Evolutionary conservation across 2,888 invertebrate species (phyloP).

Genomic region (Callosobruchus maculatus): DNA sequence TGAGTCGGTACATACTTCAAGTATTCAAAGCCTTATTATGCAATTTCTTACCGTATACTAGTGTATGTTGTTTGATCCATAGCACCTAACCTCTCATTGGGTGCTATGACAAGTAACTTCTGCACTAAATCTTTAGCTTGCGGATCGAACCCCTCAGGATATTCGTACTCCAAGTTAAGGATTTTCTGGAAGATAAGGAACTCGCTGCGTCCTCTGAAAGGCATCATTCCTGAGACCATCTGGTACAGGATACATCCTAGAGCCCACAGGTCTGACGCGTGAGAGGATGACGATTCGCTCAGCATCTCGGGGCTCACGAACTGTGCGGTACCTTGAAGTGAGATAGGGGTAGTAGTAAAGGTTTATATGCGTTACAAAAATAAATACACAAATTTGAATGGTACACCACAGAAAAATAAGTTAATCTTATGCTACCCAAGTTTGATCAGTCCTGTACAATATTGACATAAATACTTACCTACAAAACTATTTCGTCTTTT

Average conservation of each 20-base stretch:
- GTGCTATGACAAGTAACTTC: conserved; percentile 78
- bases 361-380: too few species aligned
- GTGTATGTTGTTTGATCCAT: conserved; percentile 71
- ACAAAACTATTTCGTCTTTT: conserved; percentile 56
- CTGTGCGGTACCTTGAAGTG: conserved; percentile 91
- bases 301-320: conserved; percentile 97
- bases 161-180: conserved; percentile 82
- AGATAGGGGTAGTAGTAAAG: conserved; percentile 59
- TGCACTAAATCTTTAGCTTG: conserved; percentile 85
- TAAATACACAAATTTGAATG: too few species aligned
- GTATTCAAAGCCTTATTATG: too few species aligned
- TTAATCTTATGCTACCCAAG: too few species aligned
- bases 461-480: background rate
- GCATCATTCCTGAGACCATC: conserved; percentile 77
- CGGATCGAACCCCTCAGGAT: conserved; percentile 86
- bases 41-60: conserved; percentile 62
- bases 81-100: conserved; percentile 77
- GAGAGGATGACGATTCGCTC: conserved; percentile 70
- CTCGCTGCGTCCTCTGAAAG: conserved; percentile 71
- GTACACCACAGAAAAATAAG: too few species aligned
- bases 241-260: conserved; percentile 95
- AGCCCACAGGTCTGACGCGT: conserved; percentile 94
- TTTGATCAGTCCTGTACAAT: too few species aligned
- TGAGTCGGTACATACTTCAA: too few species aligned
- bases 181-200: conserved; percentile 97